These are phyloP conservation scores for Xiphorhynchus elegans DNA, from an alignment of 2,113 vertebrate species.

Conservation along the genomic window DNA sequence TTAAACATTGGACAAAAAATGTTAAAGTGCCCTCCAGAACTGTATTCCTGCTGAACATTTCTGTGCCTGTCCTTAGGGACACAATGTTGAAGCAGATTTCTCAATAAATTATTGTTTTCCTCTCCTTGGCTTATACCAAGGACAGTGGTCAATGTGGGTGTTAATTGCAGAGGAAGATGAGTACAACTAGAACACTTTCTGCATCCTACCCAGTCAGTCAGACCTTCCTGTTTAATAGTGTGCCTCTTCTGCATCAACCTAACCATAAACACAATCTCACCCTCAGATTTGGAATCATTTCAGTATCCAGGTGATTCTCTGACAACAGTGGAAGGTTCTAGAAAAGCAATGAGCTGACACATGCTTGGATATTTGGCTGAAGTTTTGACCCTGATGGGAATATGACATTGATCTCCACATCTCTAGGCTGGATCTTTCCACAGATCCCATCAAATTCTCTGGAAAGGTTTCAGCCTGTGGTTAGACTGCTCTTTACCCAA, in stretches of 20 bases:
- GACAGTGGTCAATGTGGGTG: neutral
- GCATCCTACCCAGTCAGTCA: neutral
- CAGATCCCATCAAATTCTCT: neutral
- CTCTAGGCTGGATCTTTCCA: neutral
- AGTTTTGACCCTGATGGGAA: neutral
- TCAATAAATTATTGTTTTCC: neutral
- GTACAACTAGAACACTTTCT: neutral
- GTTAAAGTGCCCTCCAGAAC: neutral
- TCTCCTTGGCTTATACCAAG: neutral
- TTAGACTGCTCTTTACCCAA: neutral
- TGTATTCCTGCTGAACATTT: neutral
- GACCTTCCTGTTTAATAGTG: neutral
- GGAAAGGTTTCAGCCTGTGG: neutral
- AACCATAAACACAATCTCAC: neutral
- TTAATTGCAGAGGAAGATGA: neutral
- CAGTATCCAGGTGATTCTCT: neutral
- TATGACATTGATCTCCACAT: neutral
- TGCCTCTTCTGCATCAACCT: neutral
- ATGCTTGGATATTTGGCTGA: neutral
- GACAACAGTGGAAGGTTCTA: neutral
- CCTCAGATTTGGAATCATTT: neutral
- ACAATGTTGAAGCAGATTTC: neutral
- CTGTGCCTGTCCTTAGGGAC: neutral
- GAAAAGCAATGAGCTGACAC: neutral
- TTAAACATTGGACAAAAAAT: neutral